Percentiles rank a stretch among this genome's conserved stretches.
These are phyloP conservation scores for Hafferia zeledoni DNA, from an alignment of 2,797 vertebrate species.

Conservation along the genomic window DNA sequence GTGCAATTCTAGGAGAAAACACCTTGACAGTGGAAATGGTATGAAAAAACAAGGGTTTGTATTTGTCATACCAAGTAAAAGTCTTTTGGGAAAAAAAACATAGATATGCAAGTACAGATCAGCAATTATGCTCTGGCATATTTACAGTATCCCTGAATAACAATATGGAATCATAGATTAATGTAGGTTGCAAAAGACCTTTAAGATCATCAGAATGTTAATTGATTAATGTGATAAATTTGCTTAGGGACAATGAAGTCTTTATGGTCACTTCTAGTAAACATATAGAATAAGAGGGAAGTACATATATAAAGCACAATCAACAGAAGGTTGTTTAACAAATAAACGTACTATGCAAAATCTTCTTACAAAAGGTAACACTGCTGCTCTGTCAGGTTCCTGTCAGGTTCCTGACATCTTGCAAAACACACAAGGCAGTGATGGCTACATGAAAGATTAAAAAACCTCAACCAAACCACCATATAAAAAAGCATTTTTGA, in stretches of 20 bases:
- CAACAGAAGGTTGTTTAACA: not conserved
- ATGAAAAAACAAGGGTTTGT: not conserved
- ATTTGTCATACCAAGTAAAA: not conserved
- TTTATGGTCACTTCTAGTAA: not conserved
- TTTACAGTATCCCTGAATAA: not conserved
- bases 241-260: not conserved
- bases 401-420: not conserved
- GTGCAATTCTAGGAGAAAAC: not conserved
- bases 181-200: not conserved
- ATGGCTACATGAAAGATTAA: not conserved
- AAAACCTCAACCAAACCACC: not conserved
- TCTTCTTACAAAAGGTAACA: not conserved
- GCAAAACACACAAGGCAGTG: not conserved
- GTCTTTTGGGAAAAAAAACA: not conserved
- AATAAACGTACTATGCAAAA: not conserved
- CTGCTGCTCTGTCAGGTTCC: not conserved
- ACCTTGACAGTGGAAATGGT: not conserved
- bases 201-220: not conserved
- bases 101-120: not conserved
- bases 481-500: not conserved
- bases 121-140: not conserved
- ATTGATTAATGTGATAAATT: accelerated
- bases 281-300: not conserved
- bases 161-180: not conserved
- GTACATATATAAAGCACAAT: not conserved